Percentiles rank a stretch among this genome's conserved stretches.
Evolutionary conservation across 2,888 invertebrate genomes (phyloP).

Genomic region (Ceratothoa steindachneri): DNA sequence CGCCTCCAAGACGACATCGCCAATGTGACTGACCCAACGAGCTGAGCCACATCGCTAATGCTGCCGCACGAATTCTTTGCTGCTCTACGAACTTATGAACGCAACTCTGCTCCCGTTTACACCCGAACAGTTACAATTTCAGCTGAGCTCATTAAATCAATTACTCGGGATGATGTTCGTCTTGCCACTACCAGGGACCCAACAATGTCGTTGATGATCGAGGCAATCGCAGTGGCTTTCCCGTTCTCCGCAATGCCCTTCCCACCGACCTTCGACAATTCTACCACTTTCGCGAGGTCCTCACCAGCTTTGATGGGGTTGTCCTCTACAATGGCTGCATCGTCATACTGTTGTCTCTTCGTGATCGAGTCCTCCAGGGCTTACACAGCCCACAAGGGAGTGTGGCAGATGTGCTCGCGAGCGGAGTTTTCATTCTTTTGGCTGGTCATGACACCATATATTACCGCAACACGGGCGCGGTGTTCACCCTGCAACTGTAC

Average conservation of each 20-base stretch:
- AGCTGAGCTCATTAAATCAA: not conserved
- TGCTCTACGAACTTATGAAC: too few species aligned
- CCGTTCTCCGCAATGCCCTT: not conserved
- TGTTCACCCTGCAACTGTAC: too few species aligned
- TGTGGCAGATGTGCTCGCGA: slow-evolving; percentile 10
- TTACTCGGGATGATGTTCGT: slow-evolving; percentile 9
- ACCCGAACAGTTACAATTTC: not conserved
- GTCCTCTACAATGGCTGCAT: slow-evolving; percentile 19
- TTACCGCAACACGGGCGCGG: too few species aligned
- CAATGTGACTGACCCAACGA: not conserved
- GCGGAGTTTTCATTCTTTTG: slow-evolving; percentile 22
- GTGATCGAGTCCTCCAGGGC: not conserved
- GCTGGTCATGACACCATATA: too few species aligned
- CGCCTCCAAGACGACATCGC: too few species aligned
- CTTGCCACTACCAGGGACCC: not conserved
- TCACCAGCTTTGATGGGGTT: slow-evolving; percentile 14
- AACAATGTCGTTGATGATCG: not conserved
- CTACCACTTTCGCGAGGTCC: slow-evolving; percentile 2
- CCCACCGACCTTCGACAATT: slow-evolving; percentile 4
- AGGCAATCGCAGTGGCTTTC: not conserved
- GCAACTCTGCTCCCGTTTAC: not conserved
- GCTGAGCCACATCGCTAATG: slow-evolving; percentile 5
- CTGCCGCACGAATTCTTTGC: slow-evolving; percentile 11
- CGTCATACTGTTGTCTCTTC: slow-evolving; percentile 17
- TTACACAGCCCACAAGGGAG: slow-evolving; percentile 22